Conservation (phyloP, 2,888 invertebrate genomes). For the Synergus gifuensis region DNA sequence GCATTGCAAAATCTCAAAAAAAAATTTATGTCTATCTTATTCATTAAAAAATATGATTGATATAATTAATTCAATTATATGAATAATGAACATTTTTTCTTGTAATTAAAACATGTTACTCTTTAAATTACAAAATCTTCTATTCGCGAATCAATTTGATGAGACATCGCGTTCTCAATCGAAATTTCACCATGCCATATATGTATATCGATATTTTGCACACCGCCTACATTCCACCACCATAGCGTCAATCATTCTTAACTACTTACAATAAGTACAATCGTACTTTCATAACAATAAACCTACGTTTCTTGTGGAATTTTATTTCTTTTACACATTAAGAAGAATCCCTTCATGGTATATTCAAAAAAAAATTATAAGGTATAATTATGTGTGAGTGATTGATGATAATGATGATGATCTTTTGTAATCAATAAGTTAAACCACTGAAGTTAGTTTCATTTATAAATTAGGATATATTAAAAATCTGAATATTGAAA, state of each 20-base stretch:
- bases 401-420: not conserved
- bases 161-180: slow-evolving; percentile 11
- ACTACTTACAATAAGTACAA: slow-evolving; percentile 2
- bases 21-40: not conserved
- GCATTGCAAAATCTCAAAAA: not conserved
- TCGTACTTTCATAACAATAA: slow-evolving; percentile 9
- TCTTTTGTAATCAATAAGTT: not conserved
- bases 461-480: not conserved
- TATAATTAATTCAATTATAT: not conserved
- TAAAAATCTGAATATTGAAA: not conserved
- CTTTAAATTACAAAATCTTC: not conserved
- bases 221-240: slow-evolving; percentile 37
- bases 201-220: slow-evolving; percentile 1
- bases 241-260: slow-evolving; percentile 12
- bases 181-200: slow-evolving; percentile 24
- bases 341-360: not conserved
- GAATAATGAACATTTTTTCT: not conserved
- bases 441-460: not conserved
- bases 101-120: not conserved
- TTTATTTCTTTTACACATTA: not conserved
- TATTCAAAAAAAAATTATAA: not conserved
- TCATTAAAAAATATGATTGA: not conserved
- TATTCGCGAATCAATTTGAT: slow-evolving; percentile 6
- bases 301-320: slow-evolving; percentile 6
- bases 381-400: not conserved